phyloP scores from a whole-genome alignment of 2,113 vertebrate genomes.

The Ascaphus truei region DNA sequence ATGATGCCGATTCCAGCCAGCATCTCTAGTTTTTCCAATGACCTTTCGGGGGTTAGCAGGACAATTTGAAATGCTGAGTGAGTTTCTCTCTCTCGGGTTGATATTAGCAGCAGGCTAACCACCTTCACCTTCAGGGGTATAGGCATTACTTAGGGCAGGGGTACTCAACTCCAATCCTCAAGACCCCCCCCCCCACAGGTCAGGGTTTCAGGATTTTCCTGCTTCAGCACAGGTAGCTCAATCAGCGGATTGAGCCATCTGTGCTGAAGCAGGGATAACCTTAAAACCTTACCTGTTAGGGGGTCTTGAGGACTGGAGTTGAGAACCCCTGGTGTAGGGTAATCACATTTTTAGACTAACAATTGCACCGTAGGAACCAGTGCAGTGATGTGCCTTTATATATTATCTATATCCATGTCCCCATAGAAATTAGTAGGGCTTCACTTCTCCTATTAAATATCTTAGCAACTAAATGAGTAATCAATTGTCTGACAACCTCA shows the following conservation, averaged over 20 bases:
- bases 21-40: not conserved
- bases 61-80: not conserved
- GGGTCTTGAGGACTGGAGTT: too few relatives aligned
- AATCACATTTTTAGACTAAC: not conserved
- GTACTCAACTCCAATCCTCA: too few relatives aligned
- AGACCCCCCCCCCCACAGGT: too few relatives aligned
- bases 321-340: too few relatives aligned
- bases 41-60: not conserved
- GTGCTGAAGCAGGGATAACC: not conserved
- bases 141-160: too few relatives aligned
- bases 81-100: too few relatives aligned
- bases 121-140: too few relatives aligned
- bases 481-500: constrained; percentile 18
- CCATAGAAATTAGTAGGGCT: not conserved
- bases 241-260: too few relatives aligned
- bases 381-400: not conserved
- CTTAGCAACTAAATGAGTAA: constrained; percentile 5
- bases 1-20: not conserved
- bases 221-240: too few relatives aligned
- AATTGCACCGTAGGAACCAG: not conserved
- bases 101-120: too few relatives aligned
- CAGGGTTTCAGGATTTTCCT: too few relatives aligned
- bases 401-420: not conserved
- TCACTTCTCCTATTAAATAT: not conserved
- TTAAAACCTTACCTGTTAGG: not conserved